These are phyloP conservation scores for Pristionchus pacificus DNA, from an alignment of 1,140 invertebrate species.

Conservation along the genomic window DNA sequence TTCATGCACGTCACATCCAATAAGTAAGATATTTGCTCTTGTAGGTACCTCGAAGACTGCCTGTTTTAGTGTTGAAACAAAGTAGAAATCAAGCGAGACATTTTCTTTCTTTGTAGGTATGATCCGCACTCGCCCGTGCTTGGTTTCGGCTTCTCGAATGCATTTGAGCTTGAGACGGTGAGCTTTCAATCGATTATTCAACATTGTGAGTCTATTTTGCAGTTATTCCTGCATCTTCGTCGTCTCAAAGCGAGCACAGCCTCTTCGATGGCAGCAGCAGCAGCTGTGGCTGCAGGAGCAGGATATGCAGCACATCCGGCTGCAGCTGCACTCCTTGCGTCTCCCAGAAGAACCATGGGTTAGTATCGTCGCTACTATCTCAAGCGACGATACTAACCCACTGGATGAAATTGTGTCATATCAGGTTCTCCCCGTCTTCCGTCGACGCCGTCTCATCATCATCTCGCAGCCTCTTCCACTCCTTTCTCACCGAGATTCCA, in stretches of 20 bases:
- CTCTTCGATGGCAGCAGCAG: background rate
- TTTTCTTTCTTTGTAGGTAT: background rate
- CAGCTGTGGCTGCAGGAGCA: background rate
- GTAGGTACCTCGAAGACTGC: too few species aligned
- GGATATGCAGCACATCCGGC: too few species aligned
- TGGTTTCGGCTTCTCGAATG: background rate
- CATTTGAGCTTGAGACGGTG: background rate
- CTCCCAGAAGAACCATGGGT: too few species aligned
- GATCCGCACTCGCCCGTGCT: background rate
- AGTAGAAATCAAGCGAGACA: background rate
- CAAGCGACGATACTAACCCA: too few species aligned
- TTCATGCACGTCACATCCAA: background rate
- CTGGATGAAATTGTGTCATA: too few species aligned
- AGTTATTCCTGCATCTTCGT: background rate
- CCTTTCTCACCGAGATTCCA: background rate
- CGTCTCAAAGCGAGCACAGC: background rate
- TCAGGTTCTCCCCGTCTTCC: too few species aligned
- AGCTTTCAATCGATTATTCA: background rate
- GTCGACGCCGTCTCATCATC: background rate
- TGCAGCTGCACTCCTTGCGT: too few species aligned
- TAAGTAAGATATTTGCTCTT: background rate
- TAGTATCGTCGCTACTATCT: too few species aligned
- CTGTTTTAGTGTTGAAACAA: too few species aligned
- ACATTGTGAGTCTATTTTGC: background rate
- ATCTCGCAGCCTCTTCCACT: background rate